Conservation (phyloP, 2,797 vertebrate genomes). For the Tinamus major region DNA sequence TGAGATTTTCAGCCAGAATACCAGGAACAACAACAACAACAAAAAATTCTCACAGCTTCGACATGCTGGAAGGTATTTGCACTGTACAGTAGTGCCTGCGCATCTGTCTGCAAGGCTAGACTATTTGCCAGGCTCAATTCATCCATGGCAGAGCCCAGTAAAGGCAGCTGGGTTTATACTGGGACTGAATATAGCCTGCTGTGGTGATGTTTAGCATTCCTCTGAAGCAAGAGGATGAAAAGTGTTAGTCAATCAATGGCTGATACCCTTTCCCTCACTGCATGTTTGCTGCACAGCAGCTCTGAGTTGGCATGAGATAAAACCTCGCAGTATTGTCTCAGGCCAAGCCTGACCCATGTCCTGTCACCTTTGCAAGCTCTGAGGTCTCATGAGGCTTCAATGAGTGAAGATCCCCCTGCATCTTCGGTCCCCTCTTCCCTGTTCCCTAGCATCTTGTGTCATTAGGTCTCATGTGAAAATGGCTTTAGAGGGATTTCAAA, state of each 20-base stretch:
- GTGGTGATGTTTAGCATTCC: no score
- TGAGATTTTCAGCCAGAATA: not conserved
- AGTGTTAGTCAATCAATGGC: not conserved
- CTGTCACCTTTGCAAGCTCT: not conserved
- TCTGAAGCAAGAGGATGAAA: not conserved
- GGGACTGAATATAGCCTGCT: no score
- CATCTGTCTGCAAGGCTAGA: not conserved
- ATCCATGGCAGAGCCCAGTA: not conserved
- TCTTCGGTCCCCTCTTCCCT: not conserved
- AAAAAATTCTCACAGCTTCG: no score
- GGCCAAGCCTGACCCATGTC: not conserved
- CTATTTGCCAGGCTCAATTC: not conserved
- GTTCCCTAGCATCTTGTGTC: not conserved
- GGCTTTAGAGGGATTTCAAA: constrained; percentile 14
- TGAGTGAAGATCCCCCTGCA: not conserved
- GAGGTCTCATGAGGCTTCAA: not conserved
- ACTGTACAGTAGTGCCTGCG: not conserved
- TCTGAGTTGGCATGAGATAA: not conserved
- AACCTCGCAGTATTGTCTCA: not conserved
- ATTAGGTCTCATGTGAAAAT: not conserved
- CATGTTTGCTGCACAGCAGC: not conserved
- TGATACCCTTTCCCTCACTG: not conserved
- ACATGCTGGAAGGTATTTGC: not conserved
- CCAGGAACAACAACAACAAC: no score
- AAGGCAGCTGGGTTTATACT: not conserved